phyloP scores from a whole-genome alignment of 2,797 vertebrate genomes.

The Antennarius maculatus region DNA sequence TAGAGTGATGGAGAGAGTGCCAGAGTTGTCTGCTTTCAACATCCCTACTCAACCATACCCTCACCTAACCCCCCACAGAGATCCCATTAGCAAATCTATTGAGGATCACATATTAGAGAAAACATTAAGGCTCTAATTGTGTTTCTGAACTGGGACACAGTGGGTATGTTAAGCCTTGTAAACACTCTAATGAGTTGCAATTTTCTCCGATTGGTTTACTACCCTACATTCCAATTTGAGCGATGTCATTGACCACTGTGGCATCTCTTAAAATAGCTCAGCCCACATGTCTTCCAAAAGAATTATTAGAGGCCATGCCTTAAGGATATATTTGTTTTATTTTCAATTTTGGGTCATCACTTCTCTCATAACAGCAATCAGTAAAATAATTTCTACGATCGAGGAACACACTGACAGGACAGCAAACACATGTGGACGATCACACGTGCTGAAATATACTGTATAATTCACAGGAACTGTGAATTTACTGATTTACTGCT shows the following conservation, averaged over 20 bases:
- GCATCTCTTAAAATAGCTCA: conserved; percentile 67
- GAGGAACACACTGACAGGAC: background rate
- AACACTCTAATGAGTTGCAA: conserved; percentile 70
- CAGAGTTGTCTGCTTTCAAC: conserved; percentile 75
- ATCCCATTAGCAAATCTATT: conserved; percentile 71
- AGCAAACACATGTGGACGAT: background rate
- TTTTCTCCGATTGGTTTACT: conserved; percentile 73
- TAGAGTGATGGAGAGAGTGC: conserved; percentile 73
- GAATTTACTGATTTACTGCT: background rate
- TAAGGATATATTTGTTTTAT: too few species aligned
- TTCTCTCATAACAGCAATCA: background rate
- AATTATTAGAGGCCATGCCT: too few species aligned
- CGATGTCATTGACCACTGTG: conserved; percentile 68
- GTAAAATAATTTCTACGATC: background rate
- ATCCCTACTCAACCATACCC: conserved; percentile 70
- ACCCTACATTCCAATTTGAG: conserved; percentile 73
- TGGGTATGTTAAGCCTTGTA: conserved; percentile 66
- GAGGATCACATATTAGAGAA: conserved; percentile 70
- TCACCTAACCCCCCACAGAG: conserved; percentile 66
- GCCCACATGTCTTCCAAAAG: conserved; percentile 17
- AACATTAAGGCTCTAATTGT: conserved; percentile 76
- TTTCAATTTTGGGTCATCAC: too few species aligned
- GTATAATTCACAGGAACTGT: conserved; percentile 3
- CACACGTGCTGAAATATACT: background rate
- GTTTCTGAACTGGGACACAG: conserved; percentile 60